A percentile compares a stretch with the other conserved stretches of the same genome.
phyloP scores from a whole-genome alignment of 2,797 vertebrate genomes.

The Neopelma chrysocephalum region DNA sequence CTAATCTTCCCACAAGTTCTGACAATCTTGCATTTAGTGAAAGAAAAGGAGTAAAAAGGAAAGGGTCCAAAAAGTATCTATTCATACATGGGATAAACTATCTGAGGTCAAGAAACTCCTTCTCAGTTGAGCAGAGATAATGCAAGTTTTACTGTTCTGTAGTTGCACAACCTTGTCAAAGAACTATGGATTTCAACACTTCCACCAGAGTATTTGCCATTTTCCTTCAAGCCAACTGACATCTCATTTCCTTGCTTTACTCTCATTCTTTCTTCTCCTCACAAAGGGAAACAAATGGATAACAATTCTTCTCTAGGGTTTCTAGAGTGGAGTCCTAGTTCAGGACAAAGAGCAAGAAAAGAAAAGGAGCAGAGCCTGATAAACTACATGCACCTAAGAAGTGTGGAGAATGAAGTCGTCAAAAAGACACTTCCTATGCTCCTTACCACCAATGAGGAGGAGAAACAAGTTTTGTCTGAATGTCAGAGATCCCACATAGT shows the following conservation, averaged over 20 bases:
- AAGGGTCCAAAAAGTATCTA: background rate
- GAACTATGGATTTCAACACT: background rate
- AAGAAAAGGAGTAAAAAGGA: background rate
- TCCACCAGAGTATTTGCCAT: background rate
- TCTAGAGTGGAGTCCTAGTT: background rate
- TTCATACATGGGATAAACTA: background rate
- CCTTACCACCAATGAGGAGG: background rate
- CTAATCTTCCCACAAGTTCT: background rate
- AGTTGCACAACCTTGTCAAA: background rate
- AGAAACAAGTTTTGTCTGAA: conserved; percentile 4
- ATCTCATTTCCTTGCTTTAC: background rate
- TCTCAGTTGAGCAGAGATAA: background rate
- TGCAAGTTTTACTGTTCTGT: background rate
- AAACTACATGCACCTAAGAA: background rate
- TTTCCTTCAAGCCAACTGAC: background rate
- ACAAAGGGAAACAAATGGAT: background rate
- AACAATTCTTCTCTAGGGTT: background rate
- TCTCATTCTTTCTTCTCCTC: background rate
- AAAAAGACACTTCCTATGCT: background rate
- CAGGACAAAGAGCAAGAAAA: background rate
- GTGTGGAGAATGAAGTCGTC: background rate
- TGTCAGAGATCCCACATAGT: background rate
- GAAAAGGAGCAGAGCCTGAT: background rate
- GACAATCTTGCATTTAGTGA: background rate
- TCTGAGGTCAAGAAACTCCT: background rate